These are phyloP conservation scores for Epizoanthus scotinus DNA, from an alignment of 92 coral and sea anemone species.

Conservation along the genomic window DNA sequence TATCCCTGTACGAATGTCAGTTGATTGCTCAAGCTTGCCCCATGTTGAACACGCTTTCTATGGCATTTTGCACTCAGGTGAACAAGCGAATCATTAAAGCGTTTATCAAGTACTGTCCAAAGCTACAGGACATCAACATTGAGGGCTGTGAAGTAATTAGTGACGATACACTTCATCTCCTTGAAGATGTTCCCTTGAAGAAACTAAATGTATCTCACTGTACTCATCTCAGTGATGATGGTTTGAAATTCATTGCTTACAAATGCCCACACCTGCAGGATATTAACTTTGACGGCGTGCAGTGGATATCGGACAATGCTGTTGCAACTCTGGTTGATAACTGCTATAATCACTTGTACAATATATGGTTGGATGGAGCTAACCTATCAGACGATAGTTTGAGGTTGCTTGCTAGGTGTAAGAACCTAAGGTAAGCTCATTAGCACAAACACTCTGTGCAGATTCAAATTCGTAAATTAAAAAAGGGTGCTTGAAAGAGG, in stretches of 20 bases:
- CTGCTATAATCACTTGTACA: conserved; percentile 55
- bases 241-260: conserved; percentile 58
- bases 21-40: conserved; percentile 72
- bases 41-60: conserved; percentile 64
- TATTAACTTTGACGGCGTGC: conserved; percentile 93
- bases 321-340: conserved; percentile 65
- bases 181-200: conserved; percentile 58
- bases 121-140: conserved; percentile 65
- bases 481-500: too few species aligned
- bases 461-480: too few species aligned
- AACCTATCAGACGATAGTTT: conserved; percentile 77
- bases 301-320: conserved; percentile 92
- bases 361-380: conserved; percentile 95
- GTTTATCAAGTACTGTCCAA: conserved; percentile 66
- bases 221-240: conserved; percentile 71
- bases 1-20: conserved; percentile 48
- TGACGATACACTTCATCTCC: conserved; percentile 57
- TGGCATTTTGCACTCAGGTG: conserved; percentile 76
- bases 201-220: conserved; percentile 84
- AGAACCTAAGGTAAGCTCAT: conserved; percentile 66
- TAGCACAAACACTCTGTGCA: too few species aligned
- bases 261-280: conserved; percentile 54
- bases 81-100: conserved; percentile 42
- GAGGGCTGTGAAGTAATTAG: conserved; percentile 82
- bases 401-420: conserved; percentile 68